Evolutionary conservation across 2,888 invertebrate genomes (phyloP).

Genomic region (Timema podura): DNA sequence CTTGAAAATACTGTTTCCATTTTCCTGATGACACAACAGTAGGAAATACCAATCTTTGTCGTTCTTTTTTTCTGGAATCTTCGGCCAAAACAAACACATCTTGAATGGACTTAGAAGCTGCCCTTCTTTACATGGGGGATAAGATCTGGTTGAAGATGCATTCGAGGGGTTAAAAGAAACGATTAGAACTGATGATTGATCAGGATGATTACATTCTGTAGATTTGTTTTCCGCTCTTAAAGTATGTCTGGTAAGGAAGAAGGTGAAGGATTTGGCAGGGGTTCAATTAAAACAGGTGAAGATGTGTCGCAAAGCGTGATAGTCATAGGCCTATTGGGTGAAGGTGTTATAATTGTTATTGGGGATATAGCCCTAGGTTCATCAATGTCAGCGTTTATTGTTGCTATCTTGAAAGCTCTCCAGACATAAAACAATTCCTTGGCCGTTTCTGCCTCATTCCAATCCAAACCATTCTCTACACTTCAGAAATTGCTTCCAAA

Average conservation of each 20-base stretch:
- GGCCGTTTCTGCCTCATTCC: constrained; percentile 1
- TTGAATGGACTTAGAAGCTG: not conserved
- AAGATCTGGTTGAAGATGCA: not conserved
- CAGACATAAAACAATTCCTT: constrained; percentile 9
- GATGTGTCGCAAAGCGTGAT: too few relatives aligned
- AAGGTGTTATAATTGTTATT: too few relatives aligned
- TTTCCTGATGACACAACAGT: not conserved
- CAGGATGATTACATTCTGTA: too few relatives aligned
- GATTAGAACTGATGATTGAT: not conserved
- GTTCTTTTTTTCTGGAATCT: constrained; percentile 2
- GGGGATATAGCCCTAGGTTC: too few relatives aligned
- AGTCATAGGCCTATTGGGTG: too few relatives aligned
- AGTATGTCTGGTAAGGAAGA: too few relatives aligned
- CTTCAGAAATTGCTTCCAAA: constrained; percentile 1
- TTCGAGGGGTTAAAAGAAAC: not conserved
- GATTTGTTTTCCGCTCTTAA: too few relatives aligned
- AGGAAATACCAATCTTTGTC: constrained; percentile 1
- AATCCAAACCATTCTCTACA: not conserved
- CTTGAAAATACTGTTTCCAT: not conserved
- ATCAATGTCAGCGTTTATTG: too few relatives aligned
- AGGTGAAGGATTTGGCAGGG: too few relatives aligned
- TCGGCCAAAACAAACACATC: constrained; percentile 9
- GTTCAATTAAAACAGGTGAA: too few relatives aligned
- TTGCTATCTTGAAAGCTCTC: not conserved
- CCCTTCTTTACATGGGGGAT: not conserved